These are phyloP conservation scores for Sylvia atricapilla DNA, from an alignment of 2,113 vertebrate species.

Conservation along the genomic window DNA sequence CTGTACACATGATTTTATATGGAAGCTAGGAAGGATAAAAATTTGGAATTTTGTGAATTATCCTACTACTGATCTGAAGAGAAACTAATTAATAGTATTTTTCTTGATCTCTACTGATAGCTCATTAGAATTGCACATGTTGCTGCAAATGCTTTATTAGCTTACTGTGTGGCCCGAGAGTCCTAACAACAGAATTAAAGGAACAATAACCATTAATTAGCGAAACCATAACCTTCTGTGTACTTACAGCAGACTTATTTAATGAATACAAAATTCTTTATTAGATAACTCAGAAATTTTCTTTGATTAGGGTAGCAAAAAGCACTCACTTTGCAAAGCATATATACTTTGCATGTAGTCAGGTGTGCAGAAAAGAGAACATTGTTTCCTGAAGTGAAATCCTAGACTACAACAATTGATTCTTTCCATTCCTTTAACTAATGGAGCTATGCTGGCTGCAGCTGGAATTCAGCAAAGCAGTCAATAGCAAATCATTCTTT, in stretches of 20 bases:
- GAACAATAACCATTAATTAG: not conserved
- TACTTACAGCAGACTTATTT: not conserved
- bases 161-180: not conserved
- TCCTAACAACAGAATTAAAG: not conserved
- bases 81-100: not conserved
- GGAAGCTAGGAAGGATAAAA: not conserved
- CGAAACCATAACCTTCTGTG: not conserved
- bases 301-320: not conserved
- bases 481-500: slow-evolving; percentile 52
- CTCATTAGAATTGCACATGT: slow-evolving; percentile 16
- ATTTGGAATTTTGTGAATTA: not conserved
- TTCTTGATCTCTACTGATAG: not conserved
- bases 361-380: not conserved
- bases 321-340: not conserved
- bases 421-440: slow-evolving; percentile 19
- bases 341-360: not conserved
- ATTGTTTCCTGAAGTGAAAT: slow-evolving; percentile 4
- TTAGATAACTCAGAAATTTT: not conserved
- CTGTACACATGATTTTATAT: not conserved
- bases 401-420: not conserved
- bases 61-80: not conserved
- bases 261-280: slow-evolving; percentile 29
- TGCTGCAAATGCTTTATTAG: slow-evolving; percentile 19
- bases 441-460: slow-evolving; percentile 30
- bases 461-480: slow-evolving; percentile 36